Evolutionary conservation across 2,797 vertebrate genomes (phyloP).

Genomic region (Antennarius maculatus): DNA sequence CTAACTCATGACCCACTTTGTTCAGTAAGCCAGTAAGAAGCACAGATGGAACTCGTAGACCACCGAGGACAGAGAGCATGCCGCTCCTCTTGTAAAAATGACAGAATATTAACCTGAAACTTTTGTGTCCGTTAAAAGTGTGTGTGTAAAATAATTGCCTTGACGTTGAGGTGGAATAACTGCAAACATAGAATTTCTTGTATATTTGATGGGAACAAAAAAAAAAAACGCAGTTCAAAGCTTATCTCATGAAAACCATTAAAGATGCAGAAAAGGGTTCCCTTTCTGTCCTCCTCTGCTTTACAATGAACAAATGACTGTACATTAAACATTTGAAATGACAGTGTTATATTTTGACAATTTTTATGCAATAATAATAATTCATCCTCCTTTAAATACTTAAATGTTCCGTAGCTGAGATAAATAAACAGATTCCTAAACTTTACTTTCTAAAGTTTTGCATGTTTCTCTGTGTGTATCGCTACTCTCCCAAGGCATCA

Average conservation of each 20-base stretch:
- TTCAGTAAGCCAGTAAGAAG: background rate
- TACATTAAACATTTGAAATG: no score
- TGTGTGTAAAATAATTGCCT: background rate
- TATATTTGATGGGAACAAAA: background rate
- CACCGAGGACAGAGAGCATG: background rate
- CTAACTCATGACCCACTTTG: background rate
- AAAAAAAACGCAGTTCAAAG: no score
- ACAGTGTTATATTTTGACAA: no score
- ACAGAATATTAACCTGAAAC: constrained; percentile 2
- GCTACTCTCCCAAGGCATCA: constrained; percentile 27
- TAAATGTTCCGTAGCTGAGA: constrained; percentile 26
- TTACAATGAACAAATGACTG: background rate
- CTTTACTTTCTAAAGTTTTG: constrained; percentile 19
- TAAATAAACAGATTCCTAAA: constrained; percentile 16
- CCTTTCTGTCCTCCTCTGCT: background rate
- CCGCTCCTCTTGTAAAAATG: background rate
- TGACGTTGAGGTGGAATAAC: background rate
- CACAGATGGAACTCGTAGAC: constrained; percentile 9
- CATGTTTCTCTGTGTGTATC: constrained; percentile 3
- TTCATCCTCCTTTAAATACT: background rate
- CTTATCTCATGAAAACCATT: no score
- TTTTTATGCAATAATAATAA: no score
- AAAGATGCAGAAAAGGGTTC: background rate
- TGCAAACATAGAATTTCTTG: background rate
- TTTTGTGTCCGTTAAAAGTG: background rate